Percentiles rank a stretch among this genome's conserved stretches.
Evolutionary conservation across 2,888 invertebrate species (phyloP).

Genomic region (Tuberolachnus salignus): DNA sequence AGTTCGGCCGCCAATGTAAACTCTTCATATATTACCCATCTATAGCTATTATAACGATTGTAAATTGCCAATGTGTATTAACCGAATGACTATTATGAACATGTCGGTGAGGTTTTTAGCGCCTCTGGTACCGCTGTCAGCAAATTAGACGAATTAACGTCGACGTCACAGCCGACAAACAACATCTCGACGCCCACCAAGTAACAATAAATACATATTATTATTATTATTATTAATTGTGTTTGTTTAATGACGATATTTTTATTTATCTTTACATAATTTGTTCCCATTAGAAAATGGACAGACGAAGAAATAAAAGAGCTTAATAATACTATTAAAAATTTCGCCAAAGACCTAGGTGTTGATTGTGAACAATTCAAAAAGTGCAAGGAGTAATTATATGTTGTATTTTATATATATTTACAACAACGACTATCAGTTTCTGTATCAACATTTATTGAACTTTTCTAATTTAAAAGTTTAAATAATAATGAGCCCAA

Average conservation of each 20-base stretch:
- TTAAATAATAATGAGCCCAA: constrained; percentile 6
- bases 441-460: no score
- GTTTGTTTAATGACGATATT: no score
- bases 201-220: no score
- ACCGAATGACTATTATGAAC: constrained; percentile 59
- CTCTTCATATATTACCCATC: no score
- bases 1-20: constrained; percentile 49
- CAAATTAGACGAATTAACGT: constrained; percentile 91
- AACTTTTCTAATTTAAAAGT: constrained; percentile 1
- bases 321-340: constrained; percentile 86
- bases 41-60: background rate
- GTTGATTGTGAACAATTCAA: constrained; percentile 93
- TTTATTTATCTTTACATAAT: no score
- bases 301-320: constrained; percentile 96
- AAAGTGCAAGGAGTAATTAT: constrained; percentile 89
- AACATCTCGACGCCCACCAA: constrained; percentile 67
- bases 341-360: constrained; percentile 91
- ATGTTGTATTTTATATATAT: no score
- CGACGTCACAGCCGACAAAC: constrained; percentile 90
- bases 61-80: background rate
- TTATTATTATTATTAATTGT: no score
- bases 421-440: no score
- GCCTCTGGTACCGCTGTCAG: constrained; percentile 96
- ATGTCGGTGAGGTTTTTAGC: constrained; percentile 98
- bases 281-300: constrained; percentile 73